Evolutionary conservation across 2,797 vertebrate genomes (phyloP), one percentile per base, ranked within the genome.

Genomic region (Garrulus glandarius): DNA sequence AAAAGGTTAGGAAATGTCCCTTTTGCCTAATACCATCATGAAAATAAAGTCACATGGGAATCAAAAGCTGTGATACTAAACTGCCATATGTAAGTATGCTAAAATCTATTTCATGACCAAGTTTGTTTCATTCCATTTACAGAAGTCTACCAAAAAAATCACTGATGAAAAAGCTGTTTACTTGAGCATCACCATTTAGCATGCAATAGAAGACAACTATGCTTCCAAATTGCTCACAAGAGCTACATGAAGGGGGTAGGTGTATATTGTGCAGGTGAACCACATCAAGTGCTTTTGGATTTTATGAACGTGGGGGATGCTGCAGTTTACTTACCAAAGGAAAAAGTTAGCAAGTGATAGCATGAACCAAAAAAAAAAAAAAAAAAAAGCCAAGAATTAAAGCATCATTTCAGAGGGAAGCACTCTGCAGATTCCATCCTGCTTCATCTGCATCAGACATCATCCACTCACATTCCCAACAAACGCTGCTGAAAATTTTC

Each of bases 271-370:
- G 27, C 30, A 84, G 8, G 21, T 41, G 39, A 10, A 77, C 52
- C 61, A 89, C 29, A 76, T 16, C 50, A 82, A 88, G 27, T 70
- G 65, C n/a, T 93, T 94, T 60, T 67, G 27, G 47, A 37, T 74
- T 81, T 50, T 68, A 46, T 60, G 86, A 83, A 56, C 24, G 80
- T 50, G 24, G 37, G 74, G 19, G 36, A 75, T 50, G 81, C 81
- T 96, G 84, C 70, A 68, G 50, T 84, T 71, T 98, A 98, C 98
- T 99, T 98, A 99, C 98, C 98, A 97, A 94, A 93, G 81, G 68
- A 96, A 98, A 97, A 98, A 96, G 92, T 92, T 97, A 98, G 94
- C 94, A 97, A 95, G 91, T 85, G 98, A 96, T 72, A 98, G 98
- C 98, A 98, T 98, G 69, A 5, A 18, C 37, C 5, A 6, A 10